These are phyloP conservation scores for Halichoerus grypus DNA, from an alignment of 2,113 vertebrate genomes.

Conservation along the genomic window DNA sequence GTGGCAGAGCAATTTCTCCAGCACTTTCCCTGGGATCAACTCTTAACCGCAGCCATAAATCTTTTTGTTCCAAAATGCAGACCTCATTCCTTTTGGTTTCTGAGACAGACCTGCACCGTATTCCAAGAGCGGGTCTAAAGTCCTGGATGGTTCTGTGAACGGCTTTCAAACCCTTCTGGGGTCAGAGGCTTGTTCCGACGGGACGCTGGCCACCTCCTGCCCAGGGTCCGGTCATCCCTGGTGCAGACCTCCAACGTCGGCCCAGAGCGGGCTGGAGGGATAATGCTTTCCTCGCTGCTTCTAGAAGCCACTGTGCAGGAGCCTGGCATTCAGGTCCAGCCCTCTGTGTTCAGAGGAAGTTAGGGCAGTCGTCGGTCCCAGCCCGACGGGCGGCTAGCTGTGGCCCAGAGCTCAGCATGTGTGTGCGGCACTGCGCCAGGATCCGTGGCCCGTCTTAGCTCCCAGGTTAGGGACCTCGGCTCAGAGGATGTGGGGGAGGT, in stretches of 20 bases:
- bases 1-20: background rate
- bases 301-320: fast-evolving
- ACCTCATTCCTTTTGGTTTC: background rate
- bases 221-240: background rate
- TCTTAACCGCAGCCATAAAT: background rate
- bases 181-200: background rate
- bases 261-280: background rate
- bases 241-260: fast-evolving
- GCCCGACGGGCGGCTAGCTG: fast-evolving
- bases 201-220: background rate
- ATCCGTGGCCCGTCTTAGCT: fast-evolving
- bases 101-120: background rate
- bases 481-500: background rate
- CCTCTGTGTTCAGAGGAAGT: background rate
- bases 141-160: background rate
- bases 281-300: fast-evolving
- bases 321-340: fast-evolving
- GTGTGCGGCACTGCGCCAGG: no score
- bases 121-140: fast-evolving
- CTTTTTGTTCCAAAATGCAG: constrained; percentile 10
- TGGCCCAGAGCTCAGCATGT: fast-evolving
- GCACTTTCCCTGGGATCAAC: background rate
- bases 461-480: background rate
- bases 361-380: fast-evolving
- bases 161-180: fast-evolving